These are phyloP conservation scores for Ditylenchus dipsaci DNA, from an alignment of 1,140 invertebrate genomes.

Conservation along the genomic window DNA sequence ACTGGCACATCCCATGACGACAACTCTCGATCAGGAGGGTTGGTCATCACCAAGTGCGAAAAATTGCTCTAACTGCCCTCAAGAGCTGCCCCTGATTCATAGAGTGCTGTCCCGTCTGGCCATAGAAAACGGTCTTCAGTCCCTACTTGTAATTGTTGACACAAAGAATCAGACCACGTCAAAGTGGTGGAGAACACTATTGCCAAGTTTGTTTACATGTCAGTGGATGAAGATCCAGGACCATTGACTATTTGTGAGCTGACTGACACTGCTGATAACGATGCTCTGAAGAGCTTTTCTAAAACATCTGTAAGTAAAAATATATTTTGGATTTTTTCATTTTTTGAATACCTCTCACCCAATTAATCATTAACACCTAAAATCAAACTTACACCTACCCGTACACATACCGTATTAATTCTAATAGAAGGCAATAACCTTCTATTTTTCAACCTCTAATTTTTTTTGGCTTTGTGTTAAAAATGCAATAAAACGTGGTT, in stretches of 20 bases:
- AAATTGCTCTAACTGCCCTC: conserved; percentile 41
- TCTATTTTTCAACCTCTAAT: too few relatives aligned
- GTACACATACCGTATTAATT: too few relatives aligned
- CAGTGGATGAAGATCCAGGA: conserved; percentile 30
- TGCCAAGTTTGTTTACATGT: conserved; percentile 39
- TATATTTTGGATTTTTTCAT: too few relatives aligned
- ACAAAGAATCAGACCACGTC: conserved; percentile 19
- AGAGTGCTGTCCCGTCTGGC: conserved; percentile 27
- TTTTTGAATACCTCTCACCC: too few relatives aligned
- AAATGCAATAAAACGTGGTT: too few relatives aligned
- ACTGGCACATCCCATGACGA: neutral
- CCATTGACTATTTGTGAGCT: conserved; percentile 29
- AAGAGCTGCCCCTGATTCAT: conserved; percentile 29
- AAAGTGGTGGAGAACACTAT: conserved; percentile 41
- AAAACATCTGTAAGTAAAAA: conserved; percentile 55
- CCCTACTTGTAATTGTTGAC: conserved; percentile 29
- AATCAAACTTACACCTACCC: too few relatives aligned
- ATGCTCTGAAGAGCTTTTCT: conserved; percentile 50
- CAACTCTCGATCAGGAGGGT: neutral
- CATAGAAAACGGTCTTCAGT: conserved; percentile 28
- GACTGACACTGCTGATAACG: conserved; percentile 27
- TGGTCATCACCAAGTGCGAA: conserved; percentile 40
- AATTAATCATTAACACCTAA: too few relatives aligned
- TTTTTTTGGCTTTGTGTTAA: too few relatives aligned
- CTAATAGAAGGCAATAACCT: too few relatives aligned